Conservation (phyloP, 2,113 vertebrate species). For the Rousettus leschenaultii region DNA sequence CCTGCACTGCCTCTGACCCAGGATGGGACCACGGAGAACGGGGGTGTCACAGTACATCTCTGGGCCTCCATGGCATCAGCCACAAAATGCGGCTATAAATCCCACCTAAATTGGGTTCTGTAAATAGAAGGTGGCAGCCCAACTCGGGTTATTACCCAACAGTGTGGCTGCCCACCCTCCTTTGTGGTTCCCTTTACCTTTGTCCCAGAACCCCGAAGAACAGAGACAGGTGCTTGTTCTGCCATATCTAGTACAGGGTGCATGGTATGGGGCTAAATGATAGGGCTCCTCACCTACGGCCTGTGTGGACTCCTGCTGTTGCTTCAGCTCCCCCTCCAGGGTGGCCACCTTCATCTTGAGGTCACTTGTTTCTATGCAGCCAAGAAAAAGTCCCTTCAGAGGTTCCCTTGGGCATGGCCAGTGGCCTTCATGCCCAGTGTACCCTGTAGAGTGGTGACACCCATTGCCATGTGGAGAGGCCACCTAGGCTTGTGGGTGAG, state of each 20-base stretch:
- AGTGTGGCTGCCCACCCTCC: not conserved
- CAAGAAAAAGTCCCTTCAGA: conserved; percentile 47
- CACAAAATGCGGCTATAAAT: not conserved
- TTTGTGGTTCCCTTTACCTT: not conserved
- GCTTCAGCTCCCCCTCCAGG: conserved; percentile 82
- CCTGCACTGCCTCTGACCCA: not conserved
- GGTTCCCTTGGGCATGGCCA: not conserved
- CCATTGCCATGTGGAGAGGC: not conserved
- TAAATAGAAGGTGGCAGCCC: not conserved
- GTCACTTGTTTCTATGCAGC: conserved; percentile 70
- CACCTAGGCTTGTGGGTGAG: not conserved
- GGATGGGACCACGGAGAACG: not conserved
- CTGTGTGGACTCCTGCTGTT: conserved; percentile 78
- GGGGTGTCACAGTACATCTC: not conserved
- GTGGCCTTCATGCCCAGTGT: not conserved
- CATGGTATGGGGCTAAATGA: rapidly evolving
- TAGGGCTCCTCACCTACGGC: conserved; percentile 83
- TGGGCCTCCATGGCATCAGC: not conserved
- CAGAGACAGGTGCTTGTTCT: not conserved
- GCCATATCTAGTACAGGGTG: not conserved
- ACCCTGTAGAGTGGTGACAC: not conserved
- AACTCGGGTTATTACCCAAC: not conserved
- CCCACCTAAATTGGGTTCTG: not conserved
- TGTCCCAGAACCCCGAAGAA: not conserved
- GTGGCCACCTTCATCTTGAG: conserved; percentile 80